Evolutionary conservation across 2,888 invertebrate species (phyloP), one percentile per base, ranked within the genome.

Genomic region (Drosophila histrio): DNA sequence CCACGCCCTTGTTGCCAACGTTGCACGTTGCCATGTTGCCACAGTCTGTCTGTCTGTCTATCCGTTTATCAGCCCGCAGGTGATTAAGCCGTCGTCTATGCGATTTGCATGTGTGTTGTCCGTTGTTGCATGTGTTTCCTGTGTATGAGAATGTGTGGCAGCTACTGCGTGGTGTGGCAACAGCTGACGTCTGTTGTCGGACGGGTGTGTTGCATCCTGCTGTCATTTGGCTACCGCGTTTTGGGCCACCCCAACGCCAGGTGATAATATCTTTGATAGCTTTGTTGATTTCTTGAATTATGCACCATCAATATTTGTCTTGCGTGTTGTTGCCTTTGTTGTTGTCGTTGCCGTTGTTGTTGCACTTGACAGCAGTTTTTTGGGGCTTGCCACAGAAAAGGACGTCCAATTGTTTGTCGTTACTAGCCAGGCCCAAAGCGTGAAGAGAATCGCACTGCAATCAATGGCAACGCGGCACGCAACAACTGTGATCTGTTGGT

Each of bases 51-150:
- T 26, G 54, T 52, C 19, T 66, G 74, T 30, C 77, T 65, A 72
- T 66, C 63, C 38, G 85, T 70, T 75, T 77, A 75, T 85, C 72
- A 82, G 89, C 82, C 84, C 88, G 88, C 88, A 89, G 89, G 84
- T 87, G 86, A 84, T 89, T 87, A 89, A 84, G 84, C 89, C 87
- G 68, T 87, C 66, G 79, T 69, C 41, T 58, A 44, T 50, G 57
- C 53, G 43, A 47, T 68, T 68, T 67, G 63, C 61, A 53, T 64
- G 39, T 56, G 38, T 36, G 17, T 50, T 44, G 41, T 50, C 8
- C 38, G 36, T 30, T 22, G 57, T 56, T 41, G 38, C 44, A 38
- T 46, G 57, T 56, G 44, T 19, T 38, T 38, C 36, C 36, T 52
- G 36, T 43, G 43, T 50, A 13, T 44, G 17, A 28, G 13, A 32